phyloP scores from a whole-genome alignment of 2,797 vertebrate species.

The Petrocephalus schoutedeni region DNA sequence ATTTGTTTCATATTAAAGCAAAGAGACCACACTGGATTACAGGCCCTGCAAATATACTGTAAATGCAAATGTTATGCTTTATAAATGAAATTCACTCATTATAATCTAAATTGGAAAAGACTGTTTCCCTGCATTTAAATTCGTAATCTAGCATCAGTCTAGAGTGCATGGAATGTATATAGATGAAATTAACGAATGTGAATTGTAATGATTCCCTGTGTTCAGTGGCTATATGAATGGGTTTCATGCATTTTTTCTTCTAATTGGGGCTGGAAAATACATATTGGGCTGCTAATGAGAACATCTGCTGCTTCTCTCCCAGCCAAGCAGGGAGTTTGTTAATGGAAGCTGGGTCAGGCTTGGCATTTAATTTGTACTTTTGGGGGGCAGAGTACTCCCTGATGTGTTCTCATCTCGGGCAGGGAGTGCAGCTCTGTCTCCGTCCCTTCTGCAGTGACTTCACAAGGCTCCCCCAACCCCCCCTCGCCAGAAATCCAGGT shows the following conservation, averaged over 20 bases:
- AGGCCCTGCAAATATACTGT: neutral
- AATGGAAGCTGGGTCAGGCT: neutral
- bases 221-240: neutral
- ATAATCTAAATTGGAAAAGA: neutral
- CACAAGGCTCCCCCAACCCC: neutral
- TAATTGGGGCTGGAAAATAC: neutral
- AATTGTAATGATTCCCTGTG: neutral
- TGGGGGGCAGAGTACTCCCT: neutral
- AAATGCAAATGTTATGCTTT: neutral
- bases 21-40: neutral
- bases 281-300: slow-evolving; percentile 2
- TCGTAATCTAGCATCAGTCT: neutral
- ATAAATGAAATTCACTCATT: neutral
- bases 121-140: neutral
- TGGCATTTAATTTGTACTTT: slow-evolving; percentile 9
- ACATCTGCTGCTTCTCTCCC: slow-evolving; percentile 10
- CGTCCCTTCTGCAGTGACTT: neutral
- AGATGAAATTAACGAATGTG: neutral
- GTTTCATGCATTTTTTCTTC: neutral
- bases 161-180: neutral
- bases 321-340: neutral
- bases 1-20: neutral
- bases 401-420: neutral
- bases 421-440: neutral
- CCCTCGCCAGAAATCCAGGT: no score